Evolutionary conservation across 1,140 invertebrate species (phyloP).

Genomic region (Lordiphosa stackelbergi): DNA sequence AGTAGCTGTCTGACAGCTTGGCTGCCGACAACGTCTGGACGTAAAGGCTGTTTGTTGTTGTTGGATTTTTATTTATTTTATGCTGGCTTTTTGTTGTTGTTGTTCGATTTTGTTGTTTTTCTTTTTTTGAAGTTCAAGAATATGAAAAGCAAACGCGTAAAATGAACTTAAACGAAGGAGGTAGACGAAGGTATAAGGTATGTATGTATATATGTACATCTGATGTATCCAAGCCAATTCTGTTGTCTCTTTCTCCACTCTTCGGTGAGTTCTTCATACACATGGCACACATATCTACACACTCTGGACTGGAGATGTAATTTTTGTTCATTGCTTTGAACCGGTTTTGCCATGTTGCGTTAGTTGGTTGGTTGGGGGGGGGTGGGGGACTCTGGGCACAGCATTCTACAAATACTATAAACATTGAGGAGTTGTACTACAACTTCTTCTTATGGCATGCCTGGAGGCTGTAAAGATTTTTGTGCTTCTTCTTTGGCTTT

Average conservation of each 20-base stretch:
- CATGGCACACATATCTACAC: constrained; percentile 11
- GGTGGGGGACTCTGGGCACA: constrained; percentile 27
- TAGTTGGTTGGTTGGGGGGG: constrained; percentile 29
- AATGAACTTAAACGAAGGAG: constrained; percentile 36
- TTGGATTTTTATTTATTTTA: constrained; percentile 51
- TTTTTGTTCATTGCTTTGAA: constrained; percentile 38
- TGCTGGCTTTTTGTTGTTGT: constrained; percentile 41
- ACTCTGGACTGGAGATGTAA: constrained; percentile 6
- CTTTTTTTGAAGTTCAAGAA: constrained; percentile 72
- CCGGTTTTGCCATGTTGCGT: constrained; percentile 63
- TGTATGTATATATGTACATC: no score
- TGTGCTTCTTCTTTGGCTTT: constrained; percentile 10
- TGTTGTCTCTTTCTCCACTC: constrained; percentile 3
- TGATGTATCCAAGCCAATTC: constrained; percentile 30
- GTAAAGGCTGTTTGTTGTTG: constrained; percentile 23
- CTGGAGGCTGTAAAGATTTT: constrained; percentile 38
- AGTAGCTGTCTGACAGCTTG: constrained; percentile 73
- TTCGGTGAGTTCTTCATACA: background rate
- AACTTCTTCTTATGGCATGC: constrained; percentile 59
- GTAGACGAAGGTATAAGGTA: constrained; percentile 13
- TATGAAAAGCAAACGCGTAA: constrained; percentile 64
- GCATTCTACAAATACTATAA: constrained; percentile 70
- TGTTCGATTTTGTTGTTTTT: constrained; percentile 52
- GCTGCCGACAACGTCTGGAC: constrained; percentile 36
- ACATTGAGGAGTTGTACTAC: constrained; percentile 60